Conservation (phyloP, 2,113 vertebrate species). For the Archilochus colubris region DNA sequence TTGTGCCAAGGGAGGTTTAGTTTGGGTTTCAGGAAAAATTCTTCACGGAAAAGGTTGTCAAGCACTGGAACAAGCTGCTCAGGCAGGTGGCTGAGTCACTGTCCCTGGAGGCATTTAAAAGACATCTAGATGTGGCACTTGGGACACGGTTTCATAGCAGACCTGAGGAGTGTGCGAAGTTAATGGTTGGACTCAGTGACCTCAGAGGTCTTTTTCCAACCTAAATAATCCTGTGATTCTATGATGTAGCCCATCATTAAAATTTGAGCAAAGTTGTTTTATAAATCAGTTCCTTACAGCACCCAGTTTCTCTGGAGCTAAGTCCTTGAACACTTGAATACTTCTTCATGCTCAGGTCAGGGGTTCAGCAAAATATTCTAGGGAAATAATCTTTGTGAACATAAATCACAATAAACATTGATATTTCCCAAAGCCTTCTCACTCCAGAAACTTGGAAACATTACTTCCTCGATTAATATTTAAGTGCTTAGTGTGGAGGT, state of each 20-base stretch:
- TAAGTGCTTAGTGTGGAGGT: neutral
- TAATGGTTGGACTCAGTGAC: neutral
- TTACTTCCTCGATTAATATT: neutral
- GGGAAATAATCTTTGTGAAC: neutral
- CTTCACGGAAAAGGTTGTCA: neutral
- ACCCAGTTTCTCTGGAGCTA: neutral
- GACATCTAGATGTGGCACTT: neutral
- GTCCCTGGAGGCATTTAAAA: neutral
- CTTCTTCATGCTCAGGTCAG: neutral
- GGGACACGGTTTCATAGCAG: neutral
- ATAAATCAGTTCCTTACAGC: neutral
- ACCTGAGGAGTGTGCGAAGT: neutral
- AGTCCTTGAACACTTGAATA: neutral
- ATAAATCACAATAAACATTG: neutral
- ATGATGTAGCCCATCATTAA: neutral
- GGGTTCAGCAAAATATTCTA: neutral
- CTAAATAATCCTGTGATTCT: neutral
- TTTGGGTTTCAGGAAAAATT: neutral
- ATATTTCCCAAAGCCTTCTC: neutral
- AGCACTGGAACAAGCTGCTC: neutral
- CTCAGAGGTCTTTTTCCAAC: neutral
- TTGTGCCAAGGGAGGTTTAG: neutral
- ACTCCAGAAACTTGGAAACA: neutral
- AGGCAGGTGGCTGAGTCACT: neutral
- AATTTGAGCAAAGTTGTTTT: neutral